These are phyloP conservation scores for Trissonchulus latispiculum DNA, from an alignment of 2,888 invertebrate species.

Conservation along the genomic window DNA sequence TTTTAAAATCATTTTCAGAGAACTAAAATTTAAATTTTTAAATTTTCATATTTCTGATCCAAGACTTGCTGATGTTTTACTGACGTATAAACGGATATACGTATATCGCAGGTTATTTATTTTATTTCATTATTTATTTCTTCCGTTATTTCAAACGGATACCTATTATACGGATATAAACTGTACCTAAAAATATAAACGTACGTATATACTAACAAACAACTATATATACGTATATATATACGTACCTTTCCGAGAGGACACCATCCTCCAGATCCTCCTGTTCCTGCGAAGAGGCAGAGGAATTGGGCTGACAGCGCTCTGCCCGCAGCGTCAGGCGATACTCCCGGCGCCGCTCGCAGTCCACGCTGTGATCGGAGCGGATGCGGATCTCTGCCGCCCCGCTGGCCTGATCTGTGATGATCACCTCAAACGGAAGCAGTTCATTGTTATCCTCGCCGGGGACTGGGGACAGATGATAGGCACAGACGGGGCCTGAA, in stretches of 20 bases:
- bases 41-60: too few relatives aligned
- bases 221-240: too few relatives aligned
- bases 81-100: too few relatives aligned
- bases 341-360: constrained; percentile 75
- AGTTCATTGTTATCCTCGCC: constrained; percentile 78
- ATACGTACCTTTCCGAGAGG: constrained; percentile 68
- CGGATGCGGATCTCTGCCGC: constrained; percentile 73
- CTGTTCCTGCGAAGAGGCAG: background rate
- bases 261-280: constrained; percentile 57
- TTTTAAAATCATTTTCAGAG: too few relatives aligned
- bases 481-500: constrained; percentile 20
- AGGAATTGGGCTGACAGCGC: constrained; percentile 55
- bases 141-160: too few relatives aligned
- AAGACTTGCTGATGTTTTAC: too few relatives aligned
- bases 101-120: too few relatives aligned
- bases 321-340: constrained; percentile 91
- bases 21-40: too few relatives aligned
- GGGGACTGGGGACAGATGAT: constrained; percentile 39
- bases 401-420: constrained; percentile 51
- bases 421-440: constrained; percentile 70
- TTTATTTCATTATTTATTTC: too few relatives aligned
- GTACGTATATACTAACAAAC: too few relatives aligned
- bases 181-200: too few relatives aligned
- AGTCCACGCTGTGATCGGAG: constrained; percentile 62
- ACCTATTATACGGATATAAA: too few relatives aligned